Evolutionary conservation across 1,140 invertebrate species (phyloP).

Genomic region (Oryzaephilus surinamensis): DNA sequence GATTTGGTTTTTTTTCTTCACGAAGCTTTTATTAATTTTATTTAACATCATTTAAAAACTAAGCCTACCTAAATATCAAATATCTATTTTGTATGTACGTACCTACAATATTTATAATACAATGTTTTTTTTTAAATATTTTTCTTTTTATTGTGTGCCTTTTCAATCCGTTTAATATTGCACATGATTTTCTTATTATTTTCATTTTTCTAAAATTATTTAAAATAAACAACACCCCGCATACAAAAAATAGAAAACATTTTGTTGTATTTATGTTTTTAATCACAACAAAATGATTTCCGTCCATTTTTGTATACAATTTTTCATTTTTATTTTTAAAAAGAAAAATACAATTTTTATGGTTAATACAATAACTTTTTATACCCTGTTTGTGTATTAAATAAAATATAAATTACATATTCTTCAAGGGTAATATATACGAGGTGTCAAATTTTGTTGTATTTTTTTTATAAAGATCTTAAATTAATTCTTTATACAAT

Average conservation of each 20-base stretch:
- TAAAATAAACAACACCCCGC: slow-evolving; percentile 22
- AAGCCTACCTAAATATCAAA: slow-evolving; percentile 36
- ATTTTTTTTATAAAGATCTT: background rate
- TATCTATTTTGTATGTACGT: slow-evolving; percentile 32
- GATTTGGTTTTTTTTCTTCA: slow-evolving; percentile 17
- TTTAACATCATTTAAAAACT: slow-evolving; percentile 38
- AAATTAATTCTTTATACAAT: slow-evolving; percentile 26
- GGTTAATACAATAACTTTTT: slow-evolving; percentile 28
- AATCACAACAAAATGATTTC: slow-evolving; percentile 9
- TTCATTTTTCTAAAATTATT: slow-evolving; percentile 7
- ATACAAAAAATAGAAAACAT: slow-evolving; percentile 21
- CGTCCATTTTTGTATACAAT: slow-evolving; percentile 17
- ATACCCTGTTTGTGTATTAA: slow-evolving; percentile 29
- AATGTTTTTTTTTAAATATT: slow-evolving; percentile 26
- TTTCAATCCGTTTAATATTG: no score
- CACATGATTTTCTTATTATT: no score
- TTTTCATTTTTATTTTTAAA: slow-evolving; percentile 14
- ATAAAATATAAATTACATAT: slow-evolving; percentile 14
- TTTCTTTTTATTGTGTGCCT: slow-evolving; percentile 18
- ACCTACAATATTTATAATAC: slow-evolving; percentile 34
- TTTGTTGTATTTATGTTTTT: slow-evolving; percentile 12
- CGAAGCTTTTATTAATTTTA: slow-evolving; percentile 35
- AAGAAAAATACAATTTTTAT: slow-evolving; percentile 23
- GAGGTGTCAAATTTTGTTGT: slow-evolving; percentile 19
- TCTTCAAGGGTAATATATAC: slow-evolving; percentile 26